phyloP scores from a whole-genome alignment of 2,797 vertebrate genomes.

The Semaprochilodus insignis region DNA sequence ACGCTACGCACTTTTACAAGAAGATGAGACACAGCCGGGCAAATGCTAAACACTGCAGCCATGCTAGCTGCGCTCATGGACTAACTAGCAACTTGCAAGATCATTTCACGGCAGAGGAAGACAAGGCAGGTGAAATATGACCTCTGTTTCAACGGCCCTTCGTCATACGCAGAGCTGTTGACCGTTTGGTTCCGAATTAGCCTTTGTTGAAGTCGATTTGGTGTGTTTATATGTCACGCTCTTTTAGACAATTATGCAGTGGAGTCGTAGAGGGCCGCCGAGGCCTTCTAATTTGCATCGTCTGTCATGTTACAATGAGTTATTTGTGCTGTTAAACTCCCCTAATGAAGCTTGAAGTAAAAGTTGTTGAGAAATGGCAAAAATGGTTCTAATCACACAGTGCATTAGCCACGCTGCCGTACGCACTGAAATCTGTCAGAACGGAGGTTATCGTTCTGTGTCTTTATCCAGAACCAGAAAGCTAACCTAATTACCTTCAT shows the following conservation, averaged over 20 bases:
- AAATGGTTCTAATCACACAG: constrained; percentile 54
- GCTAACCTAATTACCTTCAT: background rate
- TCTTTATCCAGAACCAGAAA: background rate
- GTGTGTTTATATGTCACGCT: constrained; percentile 1
- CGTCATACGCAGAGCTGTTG: background rate
- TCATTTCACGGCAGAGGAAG: background rate
- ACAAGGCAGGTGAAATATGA: constrained; percentile 30
- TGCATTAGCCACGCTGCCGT: constrained; percentile 35
- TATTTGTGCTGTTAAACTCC: constrained; percentile 49
- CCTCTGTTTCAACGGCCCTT: background rate
- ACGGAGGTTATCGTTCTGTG: constrained; percentile 8
- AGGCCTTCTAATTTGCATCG: constrained; percentile 5
- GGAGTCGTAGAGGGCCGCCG: background rate
- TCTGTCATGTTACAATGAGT: constrained; percentile 43
- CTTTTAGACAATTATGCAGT: background rate
- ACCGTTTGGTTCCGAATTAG: constrained; percentile 1
- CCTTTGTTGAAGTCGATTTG: constrained; percentile 10
- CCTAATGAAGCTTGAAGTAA: constrained; percentile 54
- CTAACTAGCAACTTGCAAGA: constrained; percentile 13
- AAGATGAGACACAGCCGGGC: constrained; percentile 23
- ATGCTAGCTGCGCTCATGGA: constrained; percentile 18
- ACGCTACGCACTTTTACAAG: constrained; percentile 32
- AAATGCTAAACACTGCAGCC: constrained; percentile 21
- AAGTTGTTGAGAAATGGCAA: constrained; percentile 35
- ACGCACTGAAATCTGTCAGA: constrained; percentile 38